Percentiles rank a stretch among this genome's conserved stretches.
phyloP scores from a whole-genome alignment of 2,888 invertebrate species.

The Eupithecia centaureata region DNA sequence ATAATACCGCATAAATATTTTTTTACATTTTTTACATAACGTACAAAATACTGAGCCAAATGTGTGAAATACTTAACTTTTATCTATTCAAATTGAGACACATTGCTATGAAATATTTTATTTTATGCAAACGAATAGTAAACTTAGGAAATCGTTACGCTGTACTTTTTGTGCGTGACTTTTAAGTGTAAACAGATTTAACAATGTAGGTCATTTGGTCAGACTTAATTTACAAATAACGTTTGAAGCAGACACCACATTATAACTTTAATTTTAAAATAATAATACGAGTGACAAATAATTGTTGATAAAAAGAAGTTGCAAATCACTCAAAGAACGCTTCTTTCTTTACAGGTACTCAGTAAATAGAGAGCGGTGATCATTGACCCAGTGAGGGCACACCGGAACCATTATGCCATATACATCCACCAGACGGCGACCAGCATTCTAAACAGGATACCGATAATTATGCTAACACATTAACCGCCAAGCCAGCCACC shows the following conservation, averaged over 20 bases:
- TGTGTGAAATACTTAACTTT: constrained; percentile 21
- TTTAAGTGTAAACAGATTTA: constrained; percentile 7
- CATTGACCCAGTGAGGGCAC: constrained; percentile 73
- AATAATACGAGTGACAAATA: background rate
- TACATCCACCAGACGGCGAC: constrained; percentile 73
- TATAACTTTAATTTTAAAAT: background rate
- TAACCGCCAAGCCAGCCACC: constrained; percentile 54
- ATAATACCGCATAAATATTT: constrained; percentile 2
- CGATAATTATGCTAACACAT: constrained; percentile 80
- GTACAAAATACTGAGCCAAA: constrained; percentile 8
- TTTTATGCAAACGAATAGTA: constrained; percentile 22
- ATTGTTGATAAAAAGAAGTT: background rate
- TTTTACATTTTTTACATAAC: background rate
- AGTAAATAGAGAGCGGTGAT: constrained; percentile 63
- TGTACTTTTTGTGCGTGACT: constrained; percentile 37
- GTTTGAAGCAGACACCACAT: background rate
- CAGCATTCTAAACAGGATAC: constrained; percentile 69
- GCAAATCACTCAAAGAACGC: background rate
- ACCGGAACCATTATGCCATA: constrained; percentile 83
- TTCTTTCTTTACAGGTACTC: constrained; percentile 68
- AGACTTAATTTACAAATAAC: constrained; percentile 5
- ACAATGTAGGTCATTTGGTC: constrained; percentile 37
- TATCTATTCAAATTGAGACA: constrained; percentile 30
- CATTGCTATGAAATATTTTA: constrained; percentile 24
- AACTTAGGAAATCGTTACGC: constrained; percentile 30